Conservation (phyloP, 2,113 vertebrate species). For the Microtus pennsylvanicus region DNA sequence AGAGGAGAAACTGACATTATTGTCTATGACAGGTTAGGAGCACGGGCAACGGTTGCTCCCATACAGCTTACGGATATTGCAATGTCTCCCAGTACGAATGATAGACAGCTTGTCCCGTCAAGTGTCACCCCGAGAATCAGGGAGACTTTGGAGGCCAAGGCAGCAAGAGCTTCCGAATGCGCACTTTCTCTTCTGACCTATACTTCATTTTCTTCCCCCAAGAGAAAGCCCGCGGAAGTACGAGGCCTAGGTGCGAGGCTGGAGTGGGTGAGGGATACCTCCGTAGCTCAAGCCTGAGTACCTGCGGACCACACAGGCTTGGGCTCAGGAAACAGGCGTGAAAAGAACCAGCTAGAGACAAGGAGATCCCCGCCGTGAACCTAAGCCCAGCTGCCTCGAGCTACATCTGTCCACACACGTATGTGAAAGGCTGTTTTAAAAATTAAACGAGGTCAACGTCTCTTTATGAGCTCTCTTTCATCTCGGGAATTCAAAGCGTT, state of each 20-base stretch:
- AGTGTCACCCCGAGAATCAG: not conserved
- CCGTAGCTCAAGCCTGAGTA: not conserved
- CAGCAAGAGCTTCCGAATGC: not conserved
- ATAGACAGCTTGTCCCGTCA: not conserved
- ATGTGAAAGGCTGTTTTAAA: constrained; percentile 68
- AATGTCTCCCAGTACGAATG: not conserved
- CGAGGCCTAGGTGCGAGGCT: not conserved
- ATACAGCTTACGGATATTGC: not conserved
- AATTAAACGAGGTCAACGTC: constrained; percentile 75
- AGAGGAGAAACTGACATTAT: not conserved
- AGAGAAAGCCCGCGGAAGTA: not conserved
- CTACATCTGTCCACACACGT: constrained; percentile 76
- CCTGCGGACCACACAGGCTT: not conserved
- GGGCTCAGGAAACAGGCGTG: constrained; percentile 10
- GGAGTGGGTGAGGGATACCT: accelerated
- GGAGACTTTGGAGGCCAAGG: not conserved
- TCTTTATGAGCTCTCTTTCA: constrained; percentile 73
- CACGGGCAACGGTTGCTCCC: not conserved
- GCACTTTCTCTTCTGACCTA: not conserved
- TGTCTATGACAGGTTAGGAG: not conserved
- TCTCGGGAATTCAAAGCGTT: constrained; percentile 73
- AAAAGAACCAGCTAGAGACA: constrained; percentile 10
- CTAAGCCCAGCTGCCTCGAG: constrained; percentile 30
- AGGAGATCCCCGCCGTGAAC: not conserved
- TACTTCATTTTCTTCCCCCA: not conserved